These are phyloP conservation scores for Recurvirostra avosetta DNA, from an alignment of 2,113 vertebrate species.

Conservation along the genomic window DNA sequence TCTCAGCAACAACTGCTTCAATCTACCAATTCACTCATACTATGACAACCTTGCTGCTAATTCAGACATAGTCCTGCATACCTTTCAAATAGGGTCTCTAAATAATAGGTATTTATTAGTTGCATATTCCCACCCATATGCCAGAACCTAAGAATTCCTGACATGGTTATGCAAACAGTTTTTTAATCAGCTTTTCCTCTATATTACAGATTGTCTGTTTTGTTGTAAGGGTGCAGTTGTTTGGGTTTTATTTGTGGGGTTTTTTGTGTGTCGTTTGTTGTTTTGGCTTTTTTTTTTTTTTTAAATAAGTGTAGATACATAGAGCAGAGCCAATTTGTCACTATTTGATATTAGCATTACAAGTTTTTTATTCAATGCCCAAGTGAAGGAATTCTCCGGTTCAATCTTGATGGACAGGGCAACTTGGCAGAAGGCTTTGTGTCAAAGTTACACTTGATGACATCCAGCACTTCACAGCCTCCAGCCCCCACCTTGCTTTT, in stretches of 20 bases:
- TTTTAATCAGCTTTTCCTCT: background rate
- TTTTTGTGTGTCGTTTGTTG: background rate
- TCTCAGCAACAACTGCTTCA: background rate
- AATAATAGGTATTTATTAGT: background rate
- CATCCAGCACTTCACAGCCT: background rate
- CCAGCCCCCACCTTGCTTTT: background rate
- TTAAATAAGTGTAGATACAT: background rate
- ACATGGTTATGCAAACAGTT: background rate
- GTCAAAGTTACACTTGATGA: background rate
- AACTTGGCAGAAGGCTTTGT: background rate
- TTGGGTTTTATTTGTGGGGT: background rate
- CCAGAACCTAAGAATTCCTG: background rate
- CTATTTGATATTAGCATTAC: background rate
- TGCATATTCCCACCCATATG: background rate
- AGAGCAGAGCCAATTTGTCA: background rate
- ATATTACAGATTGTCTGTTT: background rate
- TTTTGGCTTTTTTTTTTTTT: no score
- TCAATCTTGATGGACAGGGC: background rate
- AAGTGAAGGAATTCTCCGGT: background rate
- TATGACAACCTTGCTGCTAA: background rate
- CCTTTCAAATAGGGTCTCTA: background rate
- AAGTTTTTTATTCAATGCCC: background rate
- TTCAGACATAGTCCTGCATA: background rate
- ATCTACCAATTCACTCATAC: background rate
- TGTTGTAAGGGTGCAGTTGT: background rate